A percentile compares a stretch with the other conserved stretches of the same genome.
phyloP scores from a whole-genome alignment of 35 echinoderm and acorn worm species.

The Nesometra sesokonis region DNA sequence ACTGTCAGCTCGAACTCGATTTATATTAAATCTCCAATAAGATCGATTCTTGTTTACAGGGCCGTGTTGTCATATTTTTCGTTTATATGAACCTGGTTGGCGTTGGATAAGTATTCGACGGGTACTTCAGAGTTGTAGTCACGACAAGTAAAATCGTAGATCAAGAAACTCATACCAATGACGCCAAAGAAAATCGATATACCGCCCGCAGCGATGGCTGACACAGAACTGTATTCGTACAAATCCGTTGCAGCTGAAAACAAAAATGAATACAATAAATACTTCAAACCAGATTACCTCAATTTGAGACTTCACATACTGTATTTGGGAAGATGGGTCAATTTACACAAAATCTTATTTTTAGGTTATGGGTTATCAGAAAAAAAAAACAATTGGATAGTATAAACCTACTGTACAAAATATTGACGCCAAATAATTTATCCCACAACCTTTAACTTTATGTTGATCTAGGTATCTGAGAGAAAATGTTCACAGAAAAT shows the following conservation, averaged over 20 bases:
- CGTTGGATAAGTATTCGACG: background rate
- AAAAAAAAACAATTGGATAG: no score
- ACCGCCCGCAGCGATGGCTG: background rate
- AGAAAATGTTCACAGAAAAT: no score
- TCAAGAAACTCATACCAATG: background rate
- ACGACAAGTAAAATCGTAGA: background rate
- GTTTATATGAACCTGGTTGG: background rate
- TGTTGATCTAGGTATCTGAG: no score
- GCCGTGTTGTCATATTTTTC: background rate
- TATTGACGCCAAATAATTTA: no score
- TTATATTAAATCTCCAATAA: no score
- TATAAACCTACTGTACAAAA: no score
- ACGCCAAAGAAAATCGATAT: background rate
- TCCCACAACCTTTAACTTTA: no score
- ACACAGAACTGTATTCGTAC: background rate
- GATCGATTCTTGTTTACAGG: background rate
- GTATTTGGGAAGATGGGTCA: no score
- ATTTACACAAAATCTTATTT: no score
- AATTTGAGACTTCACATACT: no score
- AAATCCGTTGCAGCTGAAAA: background rate
- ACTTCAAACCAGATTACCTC: background rate
- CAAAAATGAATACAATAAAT: background rate
- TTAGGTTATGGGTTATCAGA: no score
- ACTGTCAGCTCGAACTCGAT: no score
- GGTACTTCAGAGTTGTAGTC: background rate